Conservation (phyloP, 2,888 invertebrate species). For the Clivina fossor region DNA sequence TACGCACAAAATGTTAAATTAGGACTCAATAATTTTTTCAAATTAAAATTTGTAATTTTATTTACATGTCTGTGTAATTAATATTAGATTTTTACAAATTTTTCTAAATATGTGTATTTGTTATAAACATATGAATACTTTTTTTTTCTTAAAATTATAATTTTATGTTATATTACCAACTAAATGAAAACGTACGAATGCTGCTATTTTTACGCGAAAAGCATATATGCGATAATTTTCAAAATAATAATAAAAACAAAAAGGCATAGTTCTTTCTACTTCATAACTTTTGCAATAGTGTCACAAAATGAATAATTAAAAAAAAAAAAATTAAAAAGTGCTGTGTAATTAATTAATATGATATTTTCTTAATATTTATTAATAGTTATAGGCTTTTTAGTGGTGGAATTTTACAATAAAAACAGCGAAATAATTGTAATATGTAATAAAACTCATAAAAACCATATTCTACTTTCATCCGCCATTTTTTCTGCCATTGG, state of each 20-base stretch:
- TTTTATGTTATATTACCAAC: too few species aligned
- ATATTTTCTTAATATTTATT: slow-evolving; percentile 33
- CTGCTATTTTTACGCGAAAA: too few species aligned
- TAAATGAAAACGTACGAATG: too few species aligned
- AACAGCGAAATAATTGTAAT: background rate
- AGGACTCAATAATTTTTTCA: too few species aligned
- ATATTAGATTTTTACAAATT: background rate
- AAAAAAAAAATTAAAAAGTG: slow-evolving; percentile 9
- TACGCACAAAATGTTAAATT: too few species aligned
- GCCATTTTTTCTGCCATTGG: slow-evolving; percentile 1
- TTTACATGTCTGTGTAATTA: slow-evolving; percentile 1
- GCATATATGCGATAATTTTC: background rate
- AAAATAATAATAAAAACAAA: background rate
- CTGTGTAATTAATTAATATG: slow-evolving; percentile 16
- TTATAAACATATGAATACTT: too few species aligned
- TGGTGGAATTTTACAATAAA: slow-evolving; percentile 12
- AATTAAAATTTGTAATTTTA: background rate
- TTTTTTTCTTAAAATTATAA: too few species aligned
- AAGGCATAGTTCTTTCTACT: background rate
- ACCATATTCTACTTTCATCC: too few species aligned
- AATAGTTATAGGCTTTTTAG: slow-evolving; percentile 16
- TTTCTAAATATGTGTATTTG: background rate
- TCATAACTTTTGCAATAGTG: background rate
- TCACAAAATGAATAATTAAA: background rate
- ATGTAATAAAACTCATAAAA: too few species aligned